phyloP scores from a whole-genome alignment of 2,888 invertebrate species.

The Oligia strigilis region DNA sequence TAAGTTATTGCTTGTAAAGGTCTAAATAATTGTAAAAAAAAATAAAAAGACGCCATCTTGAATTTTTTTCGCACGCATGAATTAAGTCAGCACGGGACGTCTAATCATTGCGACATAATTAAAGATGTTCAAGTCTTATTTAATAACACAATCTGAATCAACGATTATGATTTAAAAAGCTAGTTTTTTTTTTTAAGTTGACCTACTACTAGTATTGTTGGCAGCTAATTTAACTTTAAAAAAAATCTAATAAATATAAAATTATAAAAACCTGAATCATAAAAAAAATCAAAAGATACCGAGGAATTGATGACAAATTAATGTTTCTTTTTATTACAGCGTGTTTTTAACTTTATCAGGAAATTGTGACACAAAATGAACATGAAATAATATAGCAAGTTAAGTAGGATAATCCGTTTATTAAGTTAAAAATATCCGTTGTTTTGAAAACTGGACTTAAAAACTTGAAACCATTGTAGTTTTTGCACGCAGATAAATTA shows the following conservation, averaged over 20 bases:
- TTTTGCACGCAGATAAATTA: neutral
- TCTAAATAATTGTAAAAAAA: slow-evolving; percentile 59
- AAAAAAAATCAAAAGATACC: neutral
- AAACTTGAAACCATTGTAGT: slow-evolving; percentile 6
- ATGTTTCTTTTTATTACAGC: neutral
- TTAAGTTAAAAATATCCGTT: neutral
- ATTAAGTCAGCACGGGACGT: slow-evolving; percentile 60
- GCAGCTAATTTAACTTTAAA: neutral
- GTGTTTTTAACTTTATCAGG: neutral
- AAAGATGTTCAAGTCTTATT: slow-evolving; percentile 37
- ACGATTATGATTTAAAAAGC: neutral
- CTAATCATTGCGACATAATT: slow-evolving; percentile 53
- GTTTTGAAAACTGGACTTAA: neutral
- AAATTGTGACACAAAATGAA: neutral
- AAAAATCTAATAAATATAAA: neutral
- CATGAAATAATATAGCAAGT: too few relatives aligned
- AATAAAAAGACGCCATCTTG: slow-evolving; percentile 38
- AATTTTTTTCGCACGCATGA: slow-evolving; percentile 33
- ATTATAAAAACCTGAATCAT: neutral
- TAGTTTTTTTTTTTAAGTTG: slow-evolving; percentile 5
- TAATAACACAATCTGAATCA: slow-evolving; percentile 33
- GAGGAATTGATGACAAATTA: neutral
- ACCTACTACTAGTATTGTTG: slow-evolving; percentile 15
- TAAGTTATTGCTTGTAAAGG: slow-evolving; percentile 69
- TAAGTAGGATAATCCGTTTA: neutral